Evolutionary conservation across 92 coral and sea anemone genomes (phyloP).

Genomic region (Siderastrea radians): DNA sequence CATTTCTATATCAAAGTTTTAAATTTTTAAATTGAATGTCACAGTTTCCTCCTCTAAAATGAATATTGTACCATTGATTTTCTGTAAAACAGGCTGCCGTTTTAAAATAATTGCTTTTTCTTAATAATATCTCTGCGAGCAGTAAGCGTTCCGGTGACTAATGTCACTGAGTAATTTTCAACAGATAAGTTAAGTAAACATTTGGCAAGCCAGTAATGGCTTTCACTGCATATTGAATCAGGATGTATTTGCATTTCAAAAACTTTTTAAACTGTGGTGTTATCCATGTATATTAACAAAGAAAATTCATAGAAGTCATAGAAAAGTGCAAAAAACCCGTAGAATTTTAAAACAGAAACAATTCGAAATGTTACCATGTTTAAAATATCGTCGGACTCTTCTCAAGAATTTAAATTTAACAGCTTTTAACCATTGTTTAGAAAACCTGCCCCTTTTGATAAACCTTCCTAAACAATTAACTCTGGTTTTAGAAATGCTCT

Average conservation of each 20-base stretch:
- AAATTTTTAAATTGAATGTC: background rate
- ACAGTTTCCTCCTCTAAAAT: too few relatives aligned
- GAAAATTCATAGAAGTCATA: background rate
- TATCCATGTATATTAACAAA: background rate
- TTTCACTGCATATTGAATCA: background rate
- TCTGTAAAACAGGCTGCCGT: background rate
- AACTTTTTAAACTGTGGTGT: slow-evolving; percentile 1
- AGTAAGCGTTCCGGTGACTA: background rate
- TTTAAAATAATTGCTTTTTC: background rate
- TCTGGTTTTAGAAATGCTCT: background rate
- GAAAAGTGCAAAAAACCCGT: background rate
- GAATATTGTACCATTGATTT: background rate
- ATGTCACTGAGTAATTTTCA: background rate
- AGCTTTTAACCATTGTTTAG: background rate
- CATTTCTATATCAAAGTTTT: background rate
- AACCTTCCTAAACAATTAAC: background rate
- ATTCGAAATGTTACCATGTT: background rate
- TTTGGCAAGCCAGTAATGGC: background rate
- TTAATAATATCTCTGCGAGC: background rate
- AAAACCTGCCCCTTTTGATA: background rate
- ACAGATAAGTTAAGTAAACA: slow-evolving; percentile 2
- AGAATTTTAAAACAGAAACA: background rate
- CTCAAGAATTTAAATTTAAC: background rate
- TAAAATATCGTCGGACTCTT: background rate
- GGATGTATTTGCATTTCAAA: background rate